Base-by-base conservation (phyloP, 2,797 vertebrate genomes). In the Rachycentron canadum region DNA sequence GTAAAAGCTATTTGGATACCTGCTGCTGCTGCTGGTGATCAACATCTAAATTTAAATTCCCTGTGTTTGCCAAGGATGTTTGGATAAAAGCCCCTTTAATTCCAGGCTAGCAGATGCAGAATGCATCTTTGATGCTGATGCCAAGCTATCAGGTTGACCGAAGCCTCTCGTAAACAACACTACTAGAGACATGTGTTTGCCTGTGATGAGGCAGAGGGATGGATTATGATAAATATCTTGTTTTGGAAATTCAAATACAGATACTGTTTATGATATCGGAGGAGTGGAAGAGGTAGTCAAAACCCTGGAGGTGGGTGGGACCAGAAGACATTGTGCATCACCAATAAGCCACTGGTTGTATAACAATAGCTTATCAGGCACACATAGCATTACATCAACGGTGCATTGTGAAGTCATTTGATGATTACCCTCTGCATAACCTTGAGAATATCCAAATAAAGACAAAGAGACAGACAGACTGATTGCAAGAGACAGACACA, bases 41-140 rank as follows among this genome's bases (percentile, higher is more conserved):
- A 69, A 56, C 61, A 57, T 72, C 85, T 86, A 82, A 73, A 84
- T 89, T 76, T 86, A 75, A 83, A 87, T 83, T 72, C 63, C 59
- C 53, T 17, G 55, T 14, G 19, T 72, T 47, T 67, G 83, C 83
- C 84, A 84, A 65, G 23, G 47, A 65, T 70, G 69, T 66, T 79
- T 82, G 75, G 59, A 82, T 69, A 30, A 85, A 78, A 85, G 75
- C 78, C 68, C 19, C 58, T 85, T 81, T 79, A 86, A 87, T 83
- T 83, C 81, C 67, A 61, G 73, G 45, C 36, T 3, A 76, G 65
- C 85, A 71, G 87, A 86, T 84, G 86, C 87, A 72, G 63, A 41
- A 50, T 13, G 26, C 47, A 25, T 81, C 73, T 80, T 83, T 82
- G 69, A 83, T 70, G 64, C 69, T 17, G 23, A 49, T 32, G 78